phyloP scores from a whole-genome alignment of 2,888 invertebrate genomes.

The Tanytarsus gracilentus region DNA sequence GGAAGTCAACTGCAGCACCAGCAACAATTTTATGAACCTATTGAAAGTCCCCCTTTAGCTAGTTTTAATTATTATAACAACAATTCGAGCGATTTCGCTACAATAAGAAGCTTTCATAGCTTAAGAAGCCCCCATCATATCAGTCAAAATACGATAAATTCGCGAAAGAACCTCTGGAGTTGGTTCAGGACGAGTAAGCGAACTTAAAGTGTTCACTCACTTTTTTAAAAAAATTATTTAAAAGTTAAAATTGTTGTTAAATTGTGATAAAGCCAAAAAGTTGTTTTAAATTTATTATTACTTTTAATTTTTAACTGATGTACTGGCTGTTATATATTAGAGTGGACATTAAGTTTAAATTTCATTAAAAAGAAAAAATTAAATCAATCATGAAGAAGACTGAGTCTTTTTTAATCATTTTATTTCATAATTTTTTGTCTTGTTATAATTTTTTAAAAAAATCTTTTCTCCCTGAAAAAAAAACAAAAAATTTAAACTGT shows the following conservation, averaged over 20 bases:
- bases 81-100: slow-evolving; percentile 19
- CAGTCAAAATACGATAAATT: slow-evolving; percentile 16
- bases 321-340: too few species aligned
- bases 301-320: too few species aligned
- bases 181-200: slow-evolving; percentile 7
- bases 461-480: not conserved
- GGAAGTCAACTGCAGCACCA: slow-evolving; percentile 45
- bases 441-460: not conserved
- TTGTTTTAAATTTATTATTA: not conserved
- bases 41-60: slow-evolving; percentile 51
- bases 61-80: slow-evolving; percentile 14
- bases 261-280: slow-evolving; percentile 24
- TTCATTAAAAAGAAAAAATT: too few species aligned
- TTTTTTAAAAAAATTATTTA: too few species aligned
- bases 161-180: slow-evolving; percentile 12
- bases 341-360: too few species aligned
- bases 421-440: not conserved
- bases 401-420: not conserved
- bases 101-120: slow-evolving; percentile 24
- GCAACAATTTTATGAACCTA: slow-evolving; percentile 66
- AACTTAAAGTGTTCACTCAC: not conserved
- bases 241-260: too few species aligned
- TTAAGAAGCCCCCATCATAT: slow-evolving; percentile 25
- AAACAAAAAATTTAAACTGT: not conserved
- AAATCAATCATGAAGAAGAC: too few species aligned